These are phyloP conservation scores for Saxidomus purpurata DNA, from an alignment of 1,140 invertebrate species.

Conservation along the genomic window DNA sequence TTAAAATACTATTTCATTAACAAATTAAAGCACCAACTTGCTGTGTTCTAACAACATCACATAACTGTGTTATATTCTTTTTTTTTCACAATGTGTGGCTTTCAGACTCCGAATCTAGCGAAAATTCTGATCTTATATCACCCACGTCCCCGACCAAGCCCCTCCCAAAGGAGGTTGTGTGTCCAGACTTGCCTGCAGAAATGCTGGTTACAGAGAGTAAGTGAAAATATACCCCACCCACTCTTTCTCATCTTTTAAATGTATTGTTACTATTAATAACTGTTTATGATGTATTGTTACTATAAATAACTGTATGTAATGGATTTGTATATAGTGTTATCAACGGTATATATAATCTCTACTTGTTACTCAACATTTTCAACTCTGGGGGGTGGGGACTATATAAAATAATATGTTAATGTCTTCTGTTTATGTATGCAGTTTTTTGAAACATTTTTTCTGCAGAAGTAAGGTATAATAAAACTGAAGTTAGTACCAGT, in stretches of 20 bases:
- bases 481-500: too few species aligned
- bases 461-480: too few species aligned
- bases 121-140: constrained; percentile 73
- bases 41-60: not conserved
- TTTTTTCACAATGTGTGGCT: constrained; percentile 53
- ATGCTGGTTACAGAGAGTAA: constrained; percentile 54
- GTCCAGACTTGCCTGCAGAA: constrained; percentile 54
- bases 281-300: not conserved
- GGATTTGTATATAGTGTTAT: not conserved
- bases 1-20: too few species aligned
- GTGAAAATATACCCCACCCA: constrained; percentile 50
- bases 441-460: too few species aligned
- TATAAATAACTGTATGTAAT: not conserved
- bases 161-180: constrained; percentile 81
- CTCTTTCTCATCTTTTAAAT: constrained; percentile 16
- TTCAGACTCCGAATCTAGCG: constrained; percentile 72
- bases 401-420: too few species aligned
- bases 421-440: too few species aligned
- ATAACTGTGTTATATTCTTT: constrained; percentile 13
- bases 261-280: not conserved
- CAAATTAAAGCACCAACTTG: constrained; percentile 33
- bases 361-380: too few species aligned
- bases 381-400: too few species aligned
- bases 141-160: constrained; percentile 80
- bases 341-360: too few species aligned